Conservation (phyloP, 2,797 vertebrate species). For the Gobionotothen gibberifrons region DNA sequence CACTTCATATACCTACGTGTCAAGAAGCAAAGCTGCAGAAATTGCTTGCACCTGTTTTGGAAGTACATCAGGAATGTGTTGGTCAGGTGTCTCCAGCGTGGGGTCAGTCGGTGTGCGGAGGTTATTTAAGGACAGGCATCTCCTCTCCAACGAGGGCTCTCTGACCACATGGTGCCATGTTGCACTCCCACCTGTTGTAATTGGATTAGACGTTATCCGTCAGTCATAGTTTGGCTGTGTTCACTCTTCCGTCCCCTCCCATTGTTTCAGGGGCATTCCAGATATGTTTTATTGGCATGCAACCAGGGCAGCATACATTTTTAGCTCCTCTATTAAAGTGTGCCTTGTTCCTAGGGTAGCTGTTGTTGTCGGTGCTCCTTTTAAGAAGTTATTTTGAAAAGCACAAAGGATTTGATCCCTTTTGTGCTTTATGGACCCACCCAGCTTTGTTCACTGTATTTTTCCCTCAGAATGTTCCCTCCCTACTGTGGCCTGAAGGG, state of each 20-base stretch:
- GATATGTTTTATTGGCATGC: conserved; percentile 59
- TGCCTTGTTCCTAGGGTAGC: conserved; percentile 32
- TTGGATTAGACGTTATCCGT: conserved; percentile 64
- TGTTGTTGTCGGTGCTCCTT: conserved; percentile 74
- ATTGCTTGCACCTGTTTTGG: conserved; percentile 65
- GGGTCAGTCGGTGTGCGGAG: conserved; percentile 31
- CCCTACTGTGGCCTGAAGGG: conserved; percentile 67
- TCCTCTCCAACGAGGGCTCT: conserved; percentile 40
- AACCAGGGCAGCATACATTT: conserved; percentile 41
- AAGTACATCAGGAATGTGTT: conserved; percentile 43
- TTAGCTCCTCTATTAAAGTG: conserved; percentile 52
- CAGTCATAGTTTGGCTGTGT: conserved; percentile 51
- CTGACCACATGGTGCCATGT: conserved; percentile 48
- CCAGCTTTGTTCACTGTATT: conserved; percentile 61
- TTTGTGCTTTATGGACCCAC: conserved; percentile 60
- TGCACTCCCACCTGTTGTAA: conserved; percentile 66
- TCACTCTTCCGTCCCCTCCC: conserved; percentile 43
- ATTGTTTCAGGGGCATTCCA: conserved; percentile 44
- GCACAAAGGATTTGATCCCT: conserved; percentile 69
- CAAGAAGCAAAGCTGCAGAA: conserved; percentile 21
- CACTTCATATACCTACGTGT: conserved; percentile 37
- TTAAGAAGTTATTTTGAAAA: conserved; percentile 73
- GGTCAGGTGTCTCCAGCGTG: conserved; percentile 48
- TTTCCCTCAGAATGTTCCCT: conserved; percentile 55
- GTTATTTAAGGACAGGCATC: conserved; percentile 58